A percentile compares a stretch with the other conserved stretches of the same genome.
Conservation (phyloP, 2,888 invertebrate species). For the Thymelicus lineola region DNA sequence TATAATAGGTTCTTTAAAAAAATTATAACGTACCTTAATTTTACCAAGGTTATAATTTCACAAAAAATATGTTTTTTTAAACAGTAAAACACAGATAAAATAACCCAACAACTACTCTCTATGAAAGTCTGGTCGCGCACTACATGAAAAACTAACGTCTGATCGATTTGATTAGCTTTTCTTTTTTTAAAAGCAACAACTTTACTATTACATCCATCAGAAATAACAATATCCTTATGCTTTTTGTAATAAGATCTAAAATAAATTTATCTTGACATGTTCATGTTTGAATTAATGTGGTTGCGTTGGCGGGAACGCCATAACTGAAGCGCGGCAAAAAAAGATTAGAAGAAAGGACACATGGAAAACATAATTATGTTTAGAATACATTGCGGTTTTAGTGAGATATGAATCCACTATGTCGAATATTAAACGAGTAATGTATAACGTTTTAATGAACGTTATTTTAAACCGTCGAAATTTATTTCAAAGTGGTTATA, state of each 20-base stretch:
- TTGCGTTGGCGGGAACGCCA: slow-evolving; percentile 29
- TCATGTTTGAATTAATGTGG: slow-evolving; percentile 4
- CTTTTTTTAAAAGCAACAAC: slow-evolving; percentile 40
- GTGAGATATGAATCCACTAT: neutral
- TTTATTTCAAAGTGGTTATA: neutral
- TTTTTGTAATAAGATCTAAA: slow-evolving; percentile 27
- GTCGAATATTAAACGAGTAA: slow-evolving; percentile 27
- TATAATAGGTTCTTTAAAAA: too few relatives aligned
- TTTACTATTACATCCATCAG: neutral
- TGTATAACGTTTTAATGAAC: slow-evolving; percentile 36
- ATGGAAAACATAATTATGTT: slow-evolving; percentile 34
- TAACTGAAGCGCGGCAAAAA: slow-evolving; percentile 21
- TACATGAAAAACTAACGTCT: slow-evolving; percentile 23
- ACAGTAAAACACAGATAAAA: slow-evolving; percentile 10
- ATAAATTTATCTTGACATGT: slow-evolving; percentile 1
- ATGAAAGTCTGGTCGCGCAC: slow-evolving; percentile 16
- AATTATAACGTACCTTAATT: neutral
- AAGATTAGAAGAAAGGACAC: slow-evolving; percentile 10
- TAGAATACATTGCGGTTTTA: neutral
- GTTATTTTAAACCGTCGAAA: neutral
- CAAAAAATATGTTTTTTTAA: neutral
- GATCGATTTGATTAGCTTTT: slow-evolving; percentile 31
- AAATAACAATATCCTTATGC: slow-evolving; percentile 16
- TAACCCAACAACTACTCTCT: slow-evolving; percentile 24
- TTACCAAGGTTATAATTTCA: neutral